phyloP scores from a whole-genome alignment of 1,140 invertebrate genomes.

The Zelostemma sp. region DNA sequence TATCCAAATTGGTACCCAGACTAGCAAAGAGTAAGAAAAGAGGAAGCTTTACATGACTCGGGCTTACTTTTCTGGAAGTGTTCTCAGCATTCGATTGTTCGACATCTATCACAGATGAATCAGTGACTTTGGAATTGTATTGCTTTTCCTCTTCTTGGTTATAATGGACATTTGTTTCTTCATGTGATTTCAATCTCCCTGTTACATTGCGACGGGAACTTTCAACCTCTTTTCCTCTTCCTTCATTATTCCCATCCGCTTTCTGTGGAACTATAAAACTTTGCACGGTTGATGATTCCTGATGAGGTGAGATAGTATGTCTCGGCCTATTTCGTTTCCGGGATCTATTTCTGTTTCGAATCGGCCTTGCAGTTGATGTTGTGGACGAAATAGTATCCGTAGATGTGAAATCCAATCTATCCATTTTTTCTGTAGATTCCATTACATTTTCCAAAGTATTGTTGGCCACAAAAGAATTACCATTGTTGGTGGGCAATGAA shows the following conservation, averaged over 20 bases:
- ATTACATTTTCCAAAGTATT: too few relatives aligned
- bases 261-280: slow-evolving; percentile 34
- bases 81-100: slow-evolving; percentile 36
- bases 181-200: slow-evolving; percentile 8
- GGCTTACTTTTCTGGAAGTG: slow-evolving; percentile 38
- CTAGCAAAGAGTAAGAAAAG: slow-evolving; percentile 44
- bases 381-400: not conserved
- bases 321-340: not conserved
- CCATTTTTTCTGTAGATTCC: not conserved
- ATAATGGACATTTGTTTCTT: not conserved
- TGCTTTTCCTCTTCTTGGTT: slow-evolving; percentile 14
- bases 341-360: not conserved
- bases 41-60: slow-evolving; percentile 35
- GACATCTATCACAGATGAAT: slow-evolving; percentile 34
- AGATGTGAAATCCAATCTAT: not conserved
- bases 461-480: too few relatives aligned
- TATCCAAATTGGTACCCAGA: slow-evolving; percentile 21
- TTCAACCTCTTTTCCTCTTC: slow-evolving; percentile 14
- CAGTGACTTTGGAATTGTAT: slow-evolving; percentile 16
- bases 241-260: slow-evolving; percentile 27
- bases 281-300: slow-evolving; percentile 46
- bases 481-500: too few relatives aligned
- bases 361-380: slow-evolving; percentile 6
- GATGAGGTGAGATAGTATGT: too few relatives aligned
- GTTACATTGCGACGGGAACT: slow-evolving; percentile 12